Evolutionary conservation across 2,888 invertebrate genomes (phyloP).

Genomic region (Dexiosoma caninum): DNA sequence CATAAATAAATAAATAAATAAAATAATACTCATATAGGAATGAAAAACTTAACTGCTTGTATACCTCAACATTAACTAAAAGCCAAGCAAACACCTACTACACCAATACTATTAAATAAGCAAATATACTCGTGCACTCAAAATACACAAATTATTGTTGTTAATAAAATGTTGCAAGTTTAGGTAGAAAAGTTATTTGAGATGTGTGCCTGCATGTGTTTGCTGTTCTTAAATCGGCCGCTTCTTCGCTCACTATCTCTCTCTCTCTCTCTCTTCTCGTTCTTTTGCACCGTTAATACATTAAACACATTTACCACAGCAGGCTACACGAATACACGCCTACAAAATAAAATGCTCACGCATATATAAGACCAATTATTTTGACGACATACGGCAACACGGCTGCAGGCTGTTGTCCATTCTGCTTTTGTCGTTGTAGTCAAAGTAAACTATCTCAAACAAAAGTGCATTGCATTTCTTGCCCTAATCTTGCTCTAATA

Average conservation of each 20-base stretch:
- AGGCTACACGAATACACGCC: no score
- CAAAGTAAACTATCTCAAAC: no score
- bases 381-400: no score
- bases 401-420: no score
- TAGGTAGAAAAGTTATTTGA: conserved; percentile 32
- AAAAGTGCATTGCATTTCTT: no score
- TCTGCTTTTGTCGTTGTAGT: no score
- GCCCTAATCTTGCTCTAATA: no score
- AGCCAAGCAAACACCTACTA: conserved; percentile 11
- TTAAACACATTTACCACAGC: no score
- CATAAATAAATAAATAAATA: conserved; percentile 20
- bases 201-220: not conserved
- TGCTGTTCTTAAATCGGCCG: not conserved
- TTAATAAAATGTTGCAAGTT: conserved; percentile 61
- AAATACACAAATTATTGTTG: conserved; percentile 37
- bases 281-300: not conserved
- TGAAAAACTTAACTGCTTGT: conserved; percentile 25
- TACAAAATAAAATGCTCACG: no score
- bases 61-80: conserved; percentile 34
- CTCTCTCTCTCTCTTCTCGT: no score
- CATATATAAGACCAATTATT: no score
- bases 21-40: not conserved
- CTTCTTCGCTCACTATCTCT: not conserved
- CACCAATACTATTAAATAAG: not conserved
- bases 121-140: not conserved